Evolutionary conservation across 1,140 invertebrate genomes (phyloP).

Genomic region (Colletes latitarsis): DNA sequence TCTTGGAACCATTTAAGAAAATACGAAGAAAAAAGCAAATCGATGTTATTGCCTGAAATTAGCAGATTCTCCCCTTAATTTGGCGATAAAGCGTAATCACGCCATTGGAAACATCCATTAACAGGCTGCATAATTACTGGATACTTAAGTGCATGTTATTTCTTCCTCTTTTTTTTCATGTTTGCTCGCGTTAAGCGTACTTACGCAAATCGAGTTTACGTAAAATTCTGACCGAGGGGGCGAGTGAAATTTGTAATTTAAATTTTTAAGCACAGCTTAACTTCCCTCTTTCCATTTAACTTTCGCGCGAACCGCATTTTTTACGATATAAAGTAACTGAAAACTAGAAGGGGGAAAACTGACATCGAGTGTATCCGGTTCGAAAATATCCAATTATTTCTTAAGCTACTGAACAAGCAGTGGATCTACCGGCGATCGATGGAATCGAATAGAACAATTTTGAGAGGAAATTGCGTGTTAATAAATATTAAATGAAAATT

Average conservation of each 20-base stretch:
- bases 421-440: too few relatives aligned
- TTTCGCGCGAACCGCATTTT: neutral
- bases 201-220: slow-evolving; percentile 3
- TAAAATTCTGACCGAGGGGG: neutral
- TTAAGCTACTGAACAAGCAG: too few relatives aligned
- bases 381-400: neutral
- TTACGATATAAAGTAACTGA: neutral
- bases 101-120: neutral
- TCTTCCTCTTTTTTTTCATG: neutral
- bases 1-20: too few relatives aligned
- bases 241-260: slow-evolving; percentile 6
- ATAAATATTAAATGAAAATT: too few relatives aligned
- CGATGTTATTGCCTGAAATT: too few relatives aligned
- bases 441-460: too few relatives aligned
- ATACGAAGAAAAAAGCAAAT: too few relatives aligned
- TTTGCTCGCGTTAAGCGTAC: neutral
- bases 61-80: neutral
- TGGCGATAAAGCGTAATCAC: neutral
- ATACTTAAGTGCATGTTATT: neutral
- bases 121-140: slow-evolving; percentile 4
- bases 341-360: neutral
- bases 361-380: neutral
- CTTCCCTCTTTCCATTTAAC: neutral
- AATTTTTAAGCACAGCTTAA: neutral
- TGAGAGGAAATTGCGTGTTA: too few relatives aligned